Percentiles rank a stretch among this genome's conserved stretches.
Evolutionary conservation across 2,113 vertebrate species (phyloP).

Genomic region (Picathartes gymnocephalus): DNA sequence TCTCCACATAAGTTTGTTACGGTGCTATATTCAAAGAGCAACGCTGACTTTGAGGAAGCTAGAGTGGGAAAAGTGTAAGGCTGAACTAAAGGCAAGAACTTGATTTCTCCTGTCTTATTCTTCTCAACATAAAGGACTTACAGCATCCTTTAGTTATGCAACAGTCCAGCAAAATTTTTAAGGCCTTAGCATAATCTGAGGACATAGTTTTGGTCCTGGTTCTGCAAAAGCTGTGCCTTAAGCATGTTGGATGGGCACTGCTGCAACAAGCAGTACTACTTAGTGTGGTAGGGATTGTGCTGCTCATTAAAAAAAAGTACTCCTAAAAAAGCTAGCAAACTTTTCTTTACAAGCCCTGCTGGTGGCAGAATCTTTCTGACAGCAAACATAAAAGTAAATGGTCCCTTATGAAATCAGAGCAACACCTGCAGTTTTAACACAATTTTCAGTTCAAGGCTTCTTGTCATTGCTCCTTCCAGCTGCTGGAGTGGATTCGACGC

Average conservation of each 20-base stretch:
- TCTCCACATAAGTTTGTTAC: not conserved
- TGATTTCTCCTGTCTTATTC: not conserved
- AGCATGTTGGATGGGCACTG: not conserved
- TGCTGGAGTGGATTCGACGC: constrained; percentile 95
- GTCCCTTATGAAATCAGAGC: not conserved
- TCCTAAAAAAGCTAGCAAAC: not conserved
- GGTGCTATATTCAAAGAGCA: not conserved
- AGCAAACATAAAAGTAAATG: not conserved
- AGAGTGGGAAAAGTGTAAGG: not conserved
- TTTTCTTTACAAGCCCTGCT: not conserved
- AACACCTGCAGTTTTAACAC: not conserved
- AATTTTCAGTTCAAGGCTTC: not conserved
- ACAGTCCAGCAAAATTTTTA: not conserved
- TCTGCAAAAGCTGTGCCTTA: not conserved
- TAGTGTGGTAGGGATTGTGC: not conserved
- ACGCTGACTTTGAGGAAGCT: not conserved
- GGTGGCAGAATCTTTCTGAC: not conserved
- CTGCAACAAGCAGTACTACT: not conserved
- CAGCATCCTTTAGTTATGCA: not conserved
- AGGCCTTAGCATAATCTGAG: not conserved
- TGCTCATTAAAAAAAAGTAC: not conserved
- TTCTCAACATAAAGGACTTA: not conserved
- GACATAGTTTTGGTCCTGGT: not conserved
- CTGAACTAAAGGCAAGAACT: not conserved
- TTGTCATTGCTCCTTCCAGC: constrained; percentile 59